phyloP scores from a whole-genome alignment of 2,113 vertebrate genomes.

The Scytalopus superciliaris region DNA sequence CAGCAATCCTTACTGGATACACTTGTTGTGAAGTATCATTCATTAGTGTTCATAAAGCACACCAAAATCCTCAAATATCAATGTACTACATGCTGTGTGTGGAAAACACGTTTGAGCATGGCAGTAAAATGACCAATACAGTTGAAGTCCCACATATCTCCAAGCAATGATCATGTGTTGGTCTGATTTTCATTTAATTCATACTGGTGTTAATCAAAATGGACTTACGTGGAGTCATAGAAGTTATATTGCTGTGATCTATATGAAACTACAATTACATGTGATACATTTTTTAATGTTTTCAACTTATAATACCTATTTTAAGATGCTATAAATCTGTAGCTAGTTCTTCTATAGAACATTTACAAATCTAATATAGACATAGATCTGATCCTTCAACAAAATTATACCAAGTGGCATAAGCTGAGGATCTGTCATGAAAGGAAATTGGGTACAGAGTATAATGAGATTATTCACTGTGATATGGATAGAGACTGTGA shows the following conservation, averaged over 20 bases:
- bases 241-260: neutral
- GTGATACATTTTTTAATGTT: neutral
- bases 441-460: constrained; percentile 4
- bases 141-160: neutral
- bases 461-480: constrained; percentile 20
- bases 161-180: neutral
- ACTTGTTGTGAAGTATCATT: neutral
- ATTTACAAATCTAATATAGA: constrained; percentile 1
- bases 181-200: neutral
- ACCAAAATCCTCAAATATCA: neutral
- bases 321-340: neutral
- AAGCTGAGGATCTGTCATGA: constrained; percentile 24
- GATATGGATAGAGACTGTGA: constrained; percentile 5
- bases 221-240: neutral
- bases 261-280: neutral
- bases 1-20: neutral
- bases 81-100: neutral
- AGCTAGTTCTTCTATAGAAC: neutral
- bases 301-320: neutral
- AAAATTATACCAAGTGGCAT: neutral
- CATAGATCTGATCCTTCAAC: neutral
- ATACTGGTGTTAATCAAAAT: neutral
- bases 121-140: neutral
- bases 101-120: neutral
- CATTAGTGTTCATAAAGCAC: constrained; percentile 17